Percentiles rank a stretch among this genome's conserved stretches.
These are phyloP conservation scores for Phasia obesa DNA, from an alignment of 2,888 invertebrate genomes.

Conservation along the genomic window DNA sequence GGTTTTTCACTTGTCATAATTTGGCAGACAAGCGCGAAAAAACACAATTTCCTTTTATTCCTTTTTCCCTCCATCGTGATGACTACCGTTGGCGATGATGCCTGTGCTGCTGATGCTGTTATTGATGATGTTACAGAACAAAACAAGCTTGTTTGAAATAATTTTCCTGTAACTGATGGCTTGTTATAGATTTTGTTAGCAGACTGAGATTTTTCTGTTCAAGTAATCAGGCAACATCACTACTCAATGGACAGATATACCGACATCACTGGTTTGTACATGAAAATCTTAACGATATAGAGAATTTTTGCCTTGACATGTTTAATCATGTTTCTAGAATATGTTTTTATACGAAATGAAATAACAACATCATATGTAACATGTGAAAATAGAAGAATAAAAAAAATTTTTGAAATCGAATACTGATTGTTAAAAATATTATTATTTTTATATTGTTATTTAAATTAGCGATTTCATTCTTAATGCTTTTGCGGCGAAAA, in stretches of 20 bases:
- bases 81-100: conserved; percentile 5
- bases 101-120: conserved; percentile 42
- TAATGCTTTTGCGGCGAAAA: no score
- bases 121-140: conserved; percentile 47
- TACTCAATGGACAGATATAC: conserved; percentile 29
- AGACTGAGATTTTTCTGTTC: conserved; percentile 64
- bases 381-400: neutral
- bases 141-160: conserved; percentile 59
- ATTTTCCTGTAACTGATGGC: conserved; percentile 60
- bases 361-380: neutral
- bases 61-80: neutral
- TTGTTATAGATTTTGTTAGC: conserved; percentile 64
- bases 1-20: conserved; percentile 72
- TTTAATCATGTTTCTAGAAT: conserved; percentile 60
- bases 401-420: neutral
- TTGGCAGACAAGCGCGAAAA: conserved; percentile 72
- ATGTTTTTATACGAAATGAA: neutral
- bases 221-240: conserved; percentile 61
- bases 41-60: conserved; percentile 56
- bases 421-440: neutral
- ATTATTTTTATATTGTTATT: no score
- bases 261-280: conserved; percentile 36
- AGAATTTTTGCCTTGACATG: conserved; percentile 53
- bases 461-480: no score
- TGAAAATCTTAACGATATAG: conserved; percentile 50